phyloP scores from a whole-genome alignment of 1,140 invertebrate genomes.

The Pissodes strobi region DNA sequence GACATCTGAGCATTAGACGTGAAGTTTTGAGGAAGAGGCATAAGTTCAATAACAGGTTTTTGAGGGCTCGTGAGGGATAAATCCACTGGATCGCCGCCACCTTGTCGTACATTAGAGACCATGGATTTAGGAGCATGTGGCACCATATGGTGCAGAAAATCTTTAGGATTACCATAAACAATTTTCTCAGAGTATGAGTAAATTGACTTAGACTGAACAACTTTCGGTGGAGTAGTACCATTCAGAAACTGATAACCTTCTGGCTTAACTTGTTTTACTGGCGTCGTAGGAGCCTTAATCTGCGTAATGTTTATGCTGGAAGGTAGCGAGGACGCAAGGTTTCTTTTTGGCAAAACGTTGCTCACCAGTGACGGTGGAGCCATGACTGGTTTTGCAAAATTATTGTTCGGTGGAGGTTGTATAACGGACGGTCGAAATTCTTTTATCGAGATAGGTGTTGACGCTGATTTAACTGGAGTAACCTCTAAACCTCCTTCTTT shows the following conservation, averaged over 20 bases:
- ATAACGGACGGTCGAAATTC: conserved; percentile 52
- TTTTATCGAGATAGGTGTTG: conserved; percentile 52
- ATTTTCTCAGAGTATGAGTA: conserved; percentile 66
- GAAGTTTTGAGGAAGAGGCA: conserved; percentile 52
- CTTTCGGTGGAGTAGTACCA: conserved; percentile 60
- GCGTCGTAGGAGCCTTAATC: conserved; percentile 26
- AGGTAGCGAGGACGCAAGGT: conserved; percentile 7
- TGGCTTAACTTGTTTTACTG: conserved; percentile 18
- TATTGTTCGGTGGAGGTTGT: conserved; percentile 34
- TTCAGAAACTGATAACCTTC: conserved; percentile 31
- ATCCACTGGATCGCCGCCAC: conserved; percentile 59
- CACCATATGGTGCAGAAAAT: conserved; percentile 60
- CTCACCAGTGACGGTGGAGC: conserved; percentile 46
- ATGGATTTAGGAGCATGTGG: conserved; percentile 52
- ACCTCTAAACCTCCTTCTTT: conserved; percentile 74
- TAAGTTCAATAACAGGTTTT: conserved; percentile 59
- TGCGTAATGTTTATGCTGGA: conserved; percentile 31
- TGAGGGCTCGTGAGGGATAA: conserved; percentile 57
- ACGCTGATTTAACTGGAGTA: conserved; percentile 61
- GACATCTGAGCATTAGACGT: conserved; percentile 11
- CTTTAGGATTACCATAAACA: conserved; percentile 73
- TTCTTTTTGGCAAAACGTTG: conserved; percentile 29
- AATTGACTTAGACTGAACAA: conserved; percentile 67
- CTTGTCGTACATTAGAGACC: conserved; percentile 51
- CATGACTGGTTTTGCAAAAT: conserved; percentile 43